Percentiles rank a stretch among this genome's conserved stretches.
Conservation (phyloP, 2,888 invertebrate genomes). For the Sicus ferrugineus region DNA sequence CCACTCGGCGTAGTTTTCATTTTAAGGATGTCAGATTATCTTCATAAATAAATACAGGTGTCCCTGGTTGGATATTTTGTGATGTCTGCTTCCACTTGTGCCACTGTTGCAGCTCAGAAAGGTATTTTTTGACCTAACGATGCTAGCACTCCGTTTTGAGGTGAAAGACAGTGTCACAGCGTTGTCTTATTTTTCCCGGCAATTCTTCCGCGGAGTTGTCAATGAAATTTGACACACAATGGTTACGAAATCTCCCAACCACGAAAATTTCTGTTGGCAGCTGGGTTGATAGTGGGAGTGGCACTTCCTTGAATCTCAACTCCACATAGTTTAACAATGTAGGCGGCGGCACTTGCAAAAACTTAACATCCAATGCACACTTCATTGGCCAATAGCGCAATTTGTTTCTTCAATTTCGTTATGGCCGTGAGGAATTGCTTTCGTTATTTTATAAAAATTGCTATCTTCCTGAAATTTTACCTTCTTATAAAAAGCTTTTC, state of each 20-base stretch:
- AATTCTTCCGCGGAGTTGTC: too few relatives aligned
- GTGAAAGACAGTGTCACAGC: too few relatives aligned
- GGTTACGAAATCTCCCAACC: conserved; percentile 80
- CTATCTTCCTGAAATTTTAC: conserved; percentile 69
- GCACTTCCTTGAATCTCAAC: conserved; percentile 37
- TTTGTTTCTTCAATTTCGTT: conserved; percentile 81
- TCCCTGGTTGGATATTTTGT: too few relatives aligned
- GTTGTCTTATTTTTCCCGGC: too few relatives aligned
- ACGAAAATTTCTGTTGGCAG: conserved; percentile 42
- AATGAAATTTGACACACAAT: conserved; percentile 94
- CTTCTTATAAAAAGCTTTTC: conserved; percentile 61
- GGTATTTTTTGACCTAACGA: too few relatives aligned
- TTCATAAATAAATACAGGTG: too few relatives aligned
- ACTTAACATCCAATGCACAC: conserved; percentile 24
- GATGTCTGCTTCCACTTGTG: too few relatives aligned
- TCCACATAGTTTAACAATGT: conserved; percentile 20
- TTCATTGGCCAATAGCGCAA: conserved; percentile 65
- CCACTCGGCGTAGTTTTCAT: too few relatives aligned
- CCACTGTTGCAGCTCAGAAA: too few relatives aligned
- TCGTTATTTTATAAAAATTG: conserved; percentile 80
- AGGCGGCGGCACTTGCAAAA: conserved; percentile 27
- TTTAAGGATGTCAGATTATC: too few relatives aligned
- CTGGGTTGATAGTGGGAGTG: conserved; percentile 38
- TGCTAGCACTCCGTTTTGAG: too few relatives aligned
- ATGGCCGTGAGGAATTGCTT: conserved; percentile 96